Evolutionary conservation across 2,797 vertebrate genomes (phyloP), one percentile per base, ranked within the genome.

Genomic region (Catostomus latipinnis): DNA sequence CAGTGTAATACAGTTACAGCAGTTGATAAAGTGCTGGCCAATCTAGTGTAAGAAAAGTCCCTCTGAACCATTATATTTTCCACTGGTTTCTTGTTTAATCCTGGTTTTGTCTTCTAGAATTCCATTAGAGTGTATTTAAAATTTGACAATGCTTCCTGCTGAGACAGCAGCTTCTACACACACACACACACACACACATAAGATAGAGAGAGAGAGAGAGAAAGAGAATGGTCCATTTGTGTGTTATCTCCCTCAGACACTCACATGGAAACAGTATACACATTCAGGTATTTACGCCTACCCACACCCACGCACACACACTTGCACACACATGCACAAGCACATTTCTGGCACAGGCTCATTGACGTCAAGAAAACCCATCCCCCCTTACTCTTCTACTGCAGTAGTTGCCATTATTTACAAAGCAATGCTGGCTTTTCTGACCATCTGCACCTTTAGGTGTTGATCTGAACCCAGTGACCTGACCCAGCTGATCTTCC

Each of bases 391-490:
- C 83, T 54, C 63, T 76, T 58, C 46, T 34, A 34, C 34, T 34
- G 34, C 43, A 66, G 65, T 73, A 70, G 62, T 57, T 73, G 43
- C 60, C 13, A 45, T 73, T 82, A 80, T 85, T 80, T 79, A 76
- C 81, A 77, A 22, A 90, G 83, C 86, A 86, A 88, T 84, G 89
- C 75, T 81, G 80, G 74, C 81, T 87, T 82, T 78, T 81, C 48
- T 6, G 78, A 78, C 88, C 90, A 88, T 88, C 86, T 90, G 88
- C 88, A 86, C 86, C 87, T 80, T 81, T 77, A 56, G 85, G 43
- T 74, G 66, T 66, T 71, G 63, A 10, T 72, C 13, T 89, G 86
- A 93, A 91, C 88, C 82, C 56, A 10, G 11, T 88, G 87, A 91
- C 88, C 88, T 83, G 73, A 18, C 60, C 70, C 82, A 84, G 5